phyloP scores from a whole-genome alignment of 2,797 vertebrate genomes.

The Labroides dimidiatus region DNA sequence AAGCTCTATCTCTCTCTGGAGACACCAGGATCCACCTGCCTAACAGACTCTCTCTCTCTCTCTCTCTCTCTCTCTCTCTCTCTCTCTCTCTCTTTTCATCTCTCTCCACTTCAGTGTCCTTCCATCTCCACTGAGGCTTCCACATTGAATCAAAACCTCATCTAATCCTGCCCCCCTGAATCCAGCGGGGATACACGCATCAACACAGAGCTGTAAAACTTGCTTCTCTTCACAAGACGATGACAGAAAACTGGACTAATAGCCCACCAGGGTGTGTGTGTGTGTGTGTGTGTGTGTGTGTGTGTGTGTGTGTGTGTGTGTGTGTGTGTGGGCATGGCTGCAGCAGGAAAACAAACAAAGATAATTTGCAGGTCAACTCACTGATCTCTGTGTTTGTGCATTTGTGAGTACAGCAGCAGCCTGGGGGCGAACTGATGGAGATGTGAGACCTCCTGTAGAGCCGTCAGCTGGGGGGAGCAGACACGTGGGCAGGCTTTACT shows the following conservation, averaged over 20 bases:
- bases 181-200: conserved; percentile 9
- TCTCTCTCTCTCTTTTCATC: conserved; percentile 2
- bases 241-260: conserved; percentile 32
- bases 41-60: too few species aligned
- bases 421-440: neutral
- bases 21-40: conserved; percentile 24
- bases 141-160: conserved; percentile 40
- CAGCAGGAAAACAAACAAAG: conserved; percentile 24
- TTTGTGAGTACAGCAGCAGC: neutral
- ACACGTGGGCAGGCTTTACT: neutral
- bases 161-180: conserved; percentile 16
- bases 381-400: conserved; percentile 3
- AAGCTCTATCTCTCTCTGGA: conserved; percentile 36
- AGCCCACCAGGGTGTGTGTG: neutral
- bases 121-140: conserved; percentile 36
- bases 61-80: too few species aligned
- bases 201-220: conserved; percentile 30
- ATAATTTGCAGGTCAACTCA: conserved; percentile 25
- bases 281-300: too few species aligned
- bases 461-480: conserved; percentile 12
- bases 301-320: too few species aligned
- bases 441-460: conserved; percentile 4
- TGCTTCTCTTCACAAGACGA: neutral
- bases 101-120: conserved; percentile 21
- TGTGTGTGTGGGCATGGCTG: neutral